Percentiles rank a stretch among this genome's conserved stretches.
Conservation (phyloP, 2,888 invertebrate genomes). For the Hyalella azteca region DNA sequence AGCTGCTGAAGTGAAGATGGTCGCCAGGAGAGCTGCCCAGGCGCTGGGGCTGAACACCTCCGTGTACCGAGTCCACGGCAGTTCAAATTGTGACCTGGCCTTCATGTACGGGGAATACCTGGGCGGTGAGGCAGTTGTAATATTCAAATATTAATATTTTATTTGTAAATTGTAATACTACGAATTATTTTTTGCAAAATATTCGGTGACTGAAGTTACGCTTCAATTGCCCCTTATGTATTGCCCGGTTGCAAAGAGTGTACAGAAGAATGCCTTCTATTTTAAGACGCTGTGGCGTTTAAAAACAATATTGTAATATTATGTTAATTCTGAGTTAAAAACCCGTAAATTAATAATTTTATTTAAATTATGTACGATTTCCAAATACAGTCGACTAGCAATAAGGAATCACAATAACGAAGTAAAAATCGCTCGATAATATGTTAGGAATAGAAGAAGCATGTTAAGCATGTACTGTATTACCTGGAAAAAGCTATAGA, state of each 20-base stretch:
- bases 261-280: background rate
- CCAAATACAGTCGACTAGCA: background rate
- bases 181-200: background rate
- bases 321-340: too few relatives aligned
- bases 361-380: background rate
- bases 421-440: background rate
- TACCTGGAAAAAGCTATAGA: background rate
- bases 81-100: background rate
- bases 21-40: background rate
- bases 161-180: background rate
- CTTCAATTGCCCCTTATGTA: background rate
- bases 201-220: background rate
- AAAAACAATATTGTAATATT: background rate
- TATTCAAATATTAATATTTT: background rate
- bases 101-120: background rate
- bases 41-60: background rate
- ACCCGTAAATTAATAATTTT: background rate
- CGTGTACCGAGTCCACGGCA: conserved; percentile 9
- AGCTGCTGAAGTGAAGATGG: background rate
- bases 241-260: background rate
- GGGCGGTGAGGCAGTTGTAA: background rate
- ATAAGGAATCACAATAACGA: background rate
- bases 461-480: background rate
- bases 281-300: background rate
- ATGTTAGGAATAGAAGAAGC: background rate